Percentiles rank a stretch among this genome's conserved stretches.
These are phyloP conservation scores for Cuculus canorus DNA, from an alignment of 2,797 vertebrate genomes.

Conservation along the genomic window DNA sequence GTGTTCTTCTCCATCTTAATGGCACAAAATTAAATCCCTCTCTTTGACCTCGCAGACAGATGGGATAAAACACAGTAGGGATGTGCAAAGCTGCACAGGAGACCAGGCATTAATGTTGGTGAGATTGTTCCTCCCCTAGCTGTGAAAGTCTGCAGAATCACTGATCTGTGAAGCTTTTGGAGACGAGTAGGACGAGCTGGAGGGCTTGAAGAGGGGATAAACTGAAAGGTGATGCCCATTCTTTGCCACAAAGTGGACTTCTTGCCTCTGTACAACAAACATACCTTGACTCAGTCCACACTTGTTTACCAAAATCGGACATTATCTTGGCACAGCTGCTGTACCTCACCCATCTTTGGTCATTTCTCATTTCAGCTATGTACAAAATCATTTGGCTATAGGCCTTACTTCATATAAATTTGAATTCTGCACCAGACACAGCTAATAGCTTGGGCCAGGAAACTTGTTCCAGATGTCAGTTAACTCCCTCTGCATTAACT, in stretches of 20 bases:
- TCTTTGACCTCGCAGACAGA: neutral
- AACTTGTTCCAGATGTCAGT: conserved; percentile 66
- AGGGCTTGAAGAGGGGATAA: neutral
- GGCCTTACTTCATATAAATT: neutral
- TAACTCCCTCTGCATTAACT: conserved; percentile 46
- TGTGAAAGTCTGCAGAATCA: neutral
- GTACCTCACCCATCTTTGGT: neutral
- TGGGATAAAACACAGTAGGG: neutral
- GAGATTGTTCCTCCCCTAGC: neutral
- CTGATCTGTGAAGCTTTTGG: neutral
- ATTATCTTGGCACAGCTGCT: neutral
- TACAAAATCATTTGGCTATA: neutral
- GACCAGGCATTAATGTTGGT: neutral
- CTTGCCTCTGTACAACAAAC: neutral
- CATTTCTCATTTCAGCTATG: conserved; percentile 11
- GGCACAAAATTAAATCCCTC: neutral
- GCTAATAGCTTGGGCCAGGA: neutral
- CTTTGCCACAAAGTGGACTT: neutral
- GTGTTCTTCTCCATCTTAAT: neutral
- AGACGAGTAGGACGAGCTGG: neutral
- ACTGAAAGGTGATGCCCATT: neutral
- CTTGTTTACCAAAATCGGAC: neutral
- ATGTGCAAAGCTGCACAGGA: neutral
- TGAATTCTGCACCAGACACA: conserved; percentile 47
- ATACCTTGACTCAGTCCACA: neutral